Conservation (phyloP, 2,113 vertebrate species). For the Benthochromis sp. region DNA sequence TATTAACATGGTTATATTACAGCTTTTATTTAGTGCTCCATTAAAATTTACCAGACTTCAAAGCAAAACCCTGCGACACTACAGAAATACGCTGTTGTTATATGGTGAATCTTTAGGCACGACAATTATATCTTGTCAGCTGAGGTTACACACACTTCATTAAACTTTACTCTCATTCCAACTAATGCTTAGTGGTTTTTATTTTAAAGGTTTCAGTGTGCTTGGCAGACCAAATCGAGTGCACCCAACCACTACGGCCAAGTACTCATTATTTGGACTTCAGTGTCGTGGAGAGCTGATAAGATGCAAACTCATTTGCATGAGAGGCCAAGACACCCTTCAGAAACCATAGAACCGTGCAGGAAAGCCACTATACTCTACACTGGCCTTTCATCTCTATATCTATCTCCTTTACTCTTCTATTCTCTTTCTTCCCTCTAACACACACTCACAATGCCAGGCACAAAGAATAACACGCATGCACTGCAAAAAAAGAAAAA, state of each 20-base stretch:
- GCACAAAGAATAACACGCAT: not conserved
- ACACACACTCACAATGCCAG: not conserved
- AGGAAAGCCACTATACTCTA: not conserved
- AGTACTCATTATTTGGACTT: conserved; percentile 38
- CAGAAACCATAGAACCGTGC: conserved; percentile 13
- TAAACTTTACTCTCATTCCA: not conserved
- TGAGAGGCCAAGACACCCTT: conserved; percentile 32
- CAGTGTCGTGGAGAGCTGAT: conserved; percentile 5
- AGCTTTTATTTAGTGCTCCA: not conserved
- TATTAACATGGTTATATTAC: not conserved
- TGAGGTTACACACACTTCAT: conserved; percentile 16
- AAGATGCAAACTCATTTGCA: conserved; percentile 46
- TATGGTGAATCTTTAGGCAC: not conserved
- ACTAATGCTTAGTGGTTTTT: not conserved
- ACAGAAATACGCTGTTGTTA: not conserved
- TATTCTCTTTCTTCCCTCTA: conserved; percentile 11
- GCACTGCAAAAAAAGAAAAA: not conserved
- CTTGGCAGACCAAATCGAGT: conserved; percentile 21
- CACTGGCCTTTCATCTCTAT: conserved; percentile 20
- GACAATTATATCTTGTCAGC: not conserved
- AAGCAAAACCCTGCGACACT: not conserved
- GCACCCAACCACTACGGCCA: not conserved
- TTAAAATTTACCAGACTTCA: not conserved
- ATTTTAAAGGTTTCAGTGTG: conserved; percentile 5
- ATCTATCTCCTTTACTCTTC: not conserved